Base-by-base conservation (phyloP, 2,113 vertebrate genomes). In the Myxocyprinus asiaticus region DNA sequence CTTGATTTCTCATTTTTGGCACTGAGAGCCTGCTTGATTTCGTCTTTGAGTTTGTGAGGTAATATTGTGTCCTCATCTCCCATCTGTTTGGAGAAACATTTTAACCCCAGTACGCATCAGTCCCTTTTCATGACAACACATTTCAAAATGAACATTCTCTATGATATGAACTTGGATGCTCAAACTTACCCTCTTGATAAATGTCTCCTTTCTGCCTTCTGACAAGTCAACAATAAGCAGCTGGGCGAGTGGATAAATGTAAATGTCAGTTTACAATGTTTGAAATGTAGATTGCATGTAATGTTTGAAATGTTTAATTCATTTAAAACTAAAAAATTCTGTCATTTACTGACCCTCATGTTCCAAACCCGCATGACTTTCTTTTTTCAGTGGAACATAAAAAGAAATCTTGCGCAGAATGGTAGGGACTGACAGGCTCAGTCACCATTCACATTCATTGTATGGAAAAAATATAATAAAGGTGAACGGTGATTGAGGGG, bases 151-250 rank as follows among this genome's bases (percentile, higher is more conserved):
- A 73, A n/a, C 72, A 64, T 14, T 14, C 43, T 59, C 42, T 48
- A 47, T 6, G n/a, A 55, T 33, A 5, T 14, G 6, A 14, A 43
- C 12, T 11, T 44, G 65, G 14, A 58, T 58, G 55, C 14, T 6
- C 14, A 59, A 0, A 93, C 95, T 92, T 91, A 98, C 96, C 42
- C 79, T 85, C 80, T 53, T 87, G 73, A 95, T 83, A 86, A 98
- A 95, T 15, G 90, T 94, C 14, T 90, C 6, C 47, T 82, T 72
- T 55, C 88, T 90, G 67, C 92, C 88, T 85, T 94, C 77, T 1
- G 94, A 95, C 56, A 98, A 87, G 85, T 98, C 93, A 33, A 98
- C 95, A 63, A 96, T 81, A 79, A 98, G 92, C 83, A 96, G 88
- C 96, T 98, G 85, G 0, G 14, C 59, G 14, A 10, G 45, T 4